Percentiles rank a stretch among this genome's conserved stretches.
Evolutionary conservation across 2,113 vertebrate genomes (phyloP).

Genomic region (Calyptommatus sinebrachiatus): DNA sequence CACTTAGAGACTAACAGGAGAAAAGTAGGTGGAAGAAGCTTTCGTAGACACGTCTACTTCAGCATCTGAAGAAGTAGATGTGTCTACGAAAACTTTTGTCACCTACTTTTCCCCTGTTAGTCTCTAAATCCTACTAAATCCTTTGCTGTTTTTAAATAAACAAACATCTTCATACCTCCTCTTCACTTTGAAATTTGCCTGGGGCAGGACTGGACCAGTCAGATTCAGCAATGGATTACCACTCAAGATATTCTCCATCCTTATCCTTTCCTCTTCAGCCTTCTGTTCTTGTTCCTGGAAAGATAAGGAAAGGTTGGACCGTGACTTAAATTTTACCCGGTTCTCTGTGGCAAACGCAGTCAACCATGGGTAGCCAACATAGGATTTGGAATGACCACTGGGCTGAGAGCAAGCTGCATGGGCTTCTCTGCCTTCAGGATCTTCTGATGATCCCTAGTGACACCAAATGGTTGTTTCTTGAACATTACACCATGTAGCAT

Average conservation of each 20-base stretch:
- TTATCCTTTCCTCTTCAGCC: constrained; percentile 94
- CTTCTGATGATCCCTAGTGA: constrained; percentile 56
- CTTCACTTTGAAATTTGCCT: constrained; percentile 90
- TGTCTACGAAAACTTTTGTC: too few species aligned
- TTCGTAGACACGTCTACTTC: too few species aligned
- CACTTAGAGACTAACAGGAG: too few species aligned
- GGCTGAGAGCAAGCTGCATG: background rate
- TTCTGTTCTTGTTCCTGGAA: constrained; percentile 95
- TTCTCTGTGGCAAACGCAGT: too few species aligned
- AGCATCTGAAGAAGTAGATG: too few species aligned
- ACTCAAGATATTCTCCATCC: constrained; percentile 97
- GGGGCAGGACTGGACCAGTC: constrained; percentile 81
- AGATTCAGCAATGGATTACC: constrained; percentile 94
- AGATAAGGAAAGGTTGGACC: constrained; percentile 5
- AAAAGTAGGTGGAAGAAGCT: too few species aligned
- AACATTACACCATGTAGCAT: background rate
- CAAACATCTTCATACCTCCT: constrained; percentile 79
- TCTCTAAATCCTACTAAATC: too few species aligned
- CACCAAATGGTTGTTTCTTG: background rate
- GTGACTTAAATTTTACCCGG: background rate
- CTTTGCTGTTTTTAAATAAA: too few species aligned
- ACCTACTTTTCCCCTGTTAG: too few species aligned
- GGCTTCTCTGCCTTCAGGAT: background rate
- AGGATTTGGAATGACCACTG: background rate
- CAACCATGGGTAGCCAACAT: background rate